Evolutionary conservation across 2,888 invertebrate species (phyloP).

Genomic region (Athetis lepigone): DNA sequence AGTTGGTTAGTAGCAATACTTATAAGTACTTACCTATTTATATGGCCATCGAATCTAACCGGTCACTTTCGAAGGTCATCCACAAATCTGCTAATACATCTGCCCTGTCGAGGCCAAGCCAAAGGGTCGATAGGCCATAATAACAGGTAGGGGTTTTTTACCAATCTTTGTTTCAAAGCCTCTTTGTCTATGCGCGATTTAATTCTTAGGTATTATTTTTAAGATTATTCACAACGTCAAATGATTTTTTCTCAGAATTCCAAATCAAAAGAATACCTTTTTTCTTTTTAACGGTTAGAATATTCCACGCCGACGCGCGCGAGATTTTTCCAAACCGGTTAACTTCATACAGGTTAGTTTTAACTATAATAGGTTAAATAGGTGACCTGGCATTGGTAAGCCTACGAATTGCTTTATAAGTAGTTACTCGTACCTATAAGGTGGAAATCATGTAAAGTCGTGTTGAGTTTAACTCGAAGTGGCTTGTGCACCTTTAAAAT

Average conservation of each 20-base stretch:
- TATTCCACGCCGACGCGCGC: conserved; percentile 10
- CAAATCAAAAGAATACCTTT: neutral
- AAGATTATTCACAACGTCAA: conserved; percentile 3
- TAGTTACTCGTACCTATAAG: neutral
- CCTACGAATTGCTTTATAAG: conserved; percentile 4
- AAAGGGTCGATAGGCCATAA: conserved; percentile 46
- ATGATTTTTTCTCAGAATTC: conserved; percentile 23
- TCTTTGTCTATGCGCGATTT: neutral
- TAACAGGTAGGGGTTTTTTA: conserved; percentile 28
- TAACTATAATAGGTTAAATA: conserved; percentile 42
- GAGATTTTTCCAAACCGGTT: conserved; percentile 39
- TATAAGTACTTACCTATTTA: neutral
- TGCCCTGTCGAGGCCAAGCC: conserved; percentile 45
- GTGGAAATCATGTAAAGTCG: neutral
- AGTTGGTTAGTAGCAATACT: neutral
- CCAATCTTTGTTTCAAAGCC: conserved; percentile 15
- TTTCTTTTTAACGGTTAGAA: conserved; percentile 32
- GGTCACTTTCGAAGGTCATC: conserved; percentile 55
- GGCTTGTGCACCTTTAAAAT: too few species aligned
- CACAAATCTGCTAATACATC: conserved; percentile 41
- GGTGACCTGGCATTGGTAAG: conserved; percentile 32
- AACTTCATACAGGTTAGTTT: conserved; percentile 15
- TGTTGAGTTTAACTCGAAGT: neutral
- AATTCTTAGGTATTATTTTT: conserved; percentile 3
- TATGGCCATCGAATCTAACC: conserved; percentile 23